Percentiles rank a stretch among this genome's conserved stretches.
Conservation (phyloP, 2,797 vertebrate species). For the Notoglanidium macrostoma region DNA sequence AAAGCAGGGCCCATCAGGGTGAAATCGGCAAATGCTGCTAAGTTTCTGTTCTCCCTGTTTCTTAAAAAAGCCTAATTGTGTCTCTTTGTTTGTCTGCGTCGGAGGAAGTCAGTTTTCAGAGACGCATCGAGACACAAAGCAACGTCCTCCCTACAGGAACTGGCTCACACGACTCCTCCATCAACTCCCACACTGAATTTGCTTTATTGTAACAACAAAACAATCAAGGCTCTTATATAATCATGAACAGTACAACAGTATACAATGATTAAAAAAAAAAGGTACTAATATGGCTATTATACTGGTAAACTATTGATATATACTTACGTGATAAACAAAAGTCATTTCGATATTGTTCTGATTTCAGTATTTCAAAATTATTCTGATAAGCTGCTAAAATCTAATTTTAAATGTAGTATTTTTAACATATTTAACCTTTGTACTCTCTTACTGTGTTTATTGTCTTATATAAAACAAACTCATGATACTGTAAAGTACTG, state of each 20-base stretch:
- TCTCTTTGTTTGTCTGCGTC: slow-evolving; percentile 26
- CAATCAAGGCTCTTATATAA: slow-evolving; percentile 20
- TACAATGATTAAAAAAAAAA: neutral
- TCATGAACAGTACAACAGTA: neutral
- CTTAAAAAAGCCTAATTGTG: slow-evolving; percentile 35
- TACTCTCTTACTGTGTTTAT: neutral
- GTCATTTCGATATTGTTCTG: neutral
- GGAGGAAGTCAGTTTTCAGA: slow-evolving; percentile 19
- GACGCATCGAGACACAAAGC: slow-evolving; percentile 25
- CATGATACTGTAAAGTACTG: neutral
- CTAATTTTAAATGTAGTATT: neutral
- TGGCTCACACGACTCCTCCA: slow-evolving; percentile 24
- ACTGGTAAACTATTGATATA: neutral
- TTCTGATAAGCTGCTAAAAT: neutral
- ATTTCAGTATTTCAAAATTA: neutral
- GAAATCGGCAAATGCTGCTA: slow-evolving; percentile 24
- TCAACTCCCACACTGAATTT: slow-evolving; percentile 14
- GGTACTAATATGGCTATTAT: neutral
- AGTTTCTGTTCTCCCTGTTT: neutral
- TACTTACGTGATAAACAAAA: neutral
- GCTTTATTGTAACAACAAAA: slow-evolving; percentile 20
- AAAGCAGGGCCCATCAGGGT: slow-evolving; percentile 25
- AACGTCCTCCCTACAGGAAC: slow-evolving; percentile 22
- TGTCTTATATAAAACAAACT: neutral
- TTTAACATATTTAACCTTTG: neutral